Evolutionary conservation across 2,113 vertebrate species (phyloP).

Genomic region (Nycticryphes semicollaris): DNA sequence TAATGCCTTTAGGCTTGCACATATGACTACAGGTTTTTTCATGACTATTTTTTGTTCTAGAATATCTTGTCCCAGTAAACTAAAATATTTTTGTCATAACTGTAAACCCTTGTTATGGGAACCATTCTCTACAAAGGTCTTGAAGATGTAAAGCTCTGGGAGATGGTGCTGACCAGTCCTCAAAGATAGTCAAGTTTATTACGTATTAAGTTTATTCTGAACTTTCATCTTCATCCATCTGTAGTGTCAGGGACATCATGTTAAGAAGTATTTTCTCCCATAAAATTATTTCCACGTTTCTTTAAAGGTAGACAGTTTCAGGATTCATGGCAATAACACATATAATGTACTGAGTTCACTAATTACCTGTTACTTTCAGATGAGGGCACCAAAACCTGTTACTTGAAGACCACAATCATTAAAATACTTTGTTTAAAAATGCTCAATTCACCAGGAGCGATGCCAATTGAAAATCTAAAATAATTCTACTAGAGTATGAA

Average conservation of each 20-base stretch:
- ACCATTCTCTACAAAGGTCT: background rate
- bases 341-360: background rate
- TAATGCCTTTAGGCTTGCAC: background rate
- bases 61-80: background rate
- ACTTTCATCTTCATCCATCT: background rate
- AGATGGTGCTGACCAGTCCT: background rate
- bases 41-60: background rate
- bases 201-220: background rate
- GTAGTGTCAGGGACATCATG: background rate
- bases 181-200: background rate
- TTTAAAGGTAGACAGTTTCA: background rate
- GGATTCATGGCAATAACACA: fast-evolving
- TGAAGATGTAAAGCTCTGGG: background rate
- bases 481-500: background rate
- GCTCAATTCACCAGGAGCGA: background rate
- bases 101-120: background rate
- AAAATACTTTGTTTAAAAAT: background rate
- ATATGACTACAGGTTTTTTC: background rate
- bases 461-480: background rate
- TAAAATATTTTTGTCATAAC: background rate
- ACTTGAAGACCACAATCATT: background rate
- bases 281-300: background rate
- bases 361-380: background rate
- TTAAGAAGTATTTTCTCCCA: background rate
- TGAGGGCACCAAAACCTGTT: background rate